A percentile compares a stretch with the other conserved stretches of the same genome.
phyloP scores from a whole-genome alignment of 2,888 invertebrate species.

The Deilephila porcellus region DNA sequence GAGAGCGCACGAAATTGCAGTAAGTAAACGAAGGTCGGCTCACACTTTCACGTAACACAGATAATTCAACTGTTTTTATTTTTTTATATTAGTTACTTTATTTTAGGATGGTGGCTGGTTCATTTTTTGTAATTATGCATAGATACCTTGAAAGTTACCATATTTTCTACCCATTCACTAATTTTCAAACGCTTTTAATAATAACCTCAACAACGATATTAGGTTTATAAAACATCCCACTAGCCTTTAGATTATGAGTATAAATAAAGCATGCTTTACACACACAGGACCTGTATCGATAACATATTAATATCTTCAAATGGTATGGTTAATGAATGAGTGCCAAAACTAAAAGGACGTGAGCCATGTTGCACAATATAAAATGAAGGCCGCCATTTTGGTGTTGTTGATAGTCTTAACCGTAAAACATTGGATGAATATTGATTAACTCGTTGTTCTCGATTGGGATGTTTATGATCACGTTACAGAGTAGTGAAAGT shows the following conservation, averaged over 20 bases:
- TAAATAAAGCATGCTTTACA: no score
- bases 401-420: neutral
- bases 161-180: no score
- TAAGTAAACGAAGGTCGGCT: neutral
- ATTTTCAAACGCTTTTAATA: no score
- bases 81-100: no score
- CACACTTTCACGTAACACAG: neutral
- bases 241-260: no score
- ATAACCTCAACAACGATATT: no score
- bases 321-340: neutral
- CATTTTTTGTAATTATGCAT: no score
- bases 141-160: no score
- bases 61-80: no score
- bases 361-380: neutral
- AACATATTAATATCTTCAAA: neutral
- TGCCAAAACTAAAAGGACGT: neutral
- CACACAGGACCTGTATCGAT: no score
- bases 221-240: no score
- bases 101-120: no score
- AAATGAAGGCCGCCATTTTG: neutral
- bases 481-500: conserved; percentile 9
- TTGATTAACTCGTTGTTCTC: conserved; percentile 5
- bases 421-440: conserved; percentile 4
- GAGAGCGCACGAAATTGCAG: conserved; percentile 6
- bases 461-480: neutral